These are phyloP conservation scores for Clitarchus hookeri DNA, from an alignment of 2,888 invertebrate genomes.

Conservation along the genomic window DNA sequence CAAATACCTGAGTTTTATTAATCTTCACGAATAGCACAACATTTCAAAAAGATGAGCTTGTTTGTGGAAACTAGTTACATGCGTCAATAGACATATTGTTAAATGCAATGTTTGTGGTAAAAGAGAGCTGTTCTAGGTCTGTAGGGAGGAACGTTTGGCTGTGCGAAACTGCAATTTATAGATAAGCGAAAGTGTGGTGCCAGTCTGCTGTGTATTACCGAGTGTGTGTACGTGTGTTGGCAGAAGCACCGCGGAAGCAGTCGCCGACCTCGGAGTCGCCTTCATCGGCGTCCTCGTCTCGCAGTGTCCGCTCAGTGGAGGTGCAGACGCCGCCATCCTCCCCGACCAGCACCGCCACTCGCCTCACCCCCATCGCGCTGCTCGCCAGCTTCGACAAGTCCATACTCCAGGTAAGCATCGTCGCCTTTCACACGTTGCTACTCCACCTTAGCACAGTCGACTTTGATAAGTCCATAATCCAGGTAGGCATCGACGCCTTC, in stretches of 20 bases:
- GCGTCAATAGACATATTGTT: too few relatives aligned
- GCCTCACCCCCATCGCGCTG: constrained; percentile 59
- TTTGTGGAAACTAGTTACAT: too few relatives aligned
- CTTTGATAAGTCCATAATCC: neutral
- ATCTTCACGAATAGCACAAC: too few relatives aligned
- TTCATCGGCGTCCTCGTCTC: constrained; percentile 49
- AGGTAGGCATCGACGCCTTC: neutral
- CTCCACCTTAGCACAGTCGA: neutral
- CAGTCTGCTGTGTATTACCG: too few relatives aligned
- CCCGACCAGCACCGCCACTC: constrained; percentile 46
- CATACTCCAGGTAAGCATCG: constrained; percentile 64
- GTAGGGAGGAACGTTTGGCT: too few relatives aligned
- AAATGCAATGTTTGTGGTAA: too few relatives aligned
- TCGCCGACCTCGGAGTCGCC: constrained; percentile 38
- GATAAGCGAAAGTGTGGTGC: too few relatives aligned
- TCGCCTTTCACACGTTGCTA: neutral
- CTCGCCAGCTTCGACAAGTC: constrained; percentile 75
- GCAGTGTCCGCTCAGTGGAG: constrained; percentile 48
- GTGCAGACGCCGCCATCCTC: constrained; percentile 42
- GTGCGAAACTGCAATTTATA: too few relatives aligned
- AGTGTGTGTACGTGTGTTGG: neutral
- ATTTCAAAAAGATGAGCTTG: too few relatives aligned
- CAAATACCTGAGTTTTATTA: too few relatives aligned
- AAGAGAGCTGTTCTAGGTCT: too few relatives aligned
- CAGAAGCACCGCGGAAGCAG: neutral